These are phyloP conservation scores for Urosaurus nigricauda DNA, from an alignment of 2,797 vertebrate species.

Conservation along the genomic window DNA sequence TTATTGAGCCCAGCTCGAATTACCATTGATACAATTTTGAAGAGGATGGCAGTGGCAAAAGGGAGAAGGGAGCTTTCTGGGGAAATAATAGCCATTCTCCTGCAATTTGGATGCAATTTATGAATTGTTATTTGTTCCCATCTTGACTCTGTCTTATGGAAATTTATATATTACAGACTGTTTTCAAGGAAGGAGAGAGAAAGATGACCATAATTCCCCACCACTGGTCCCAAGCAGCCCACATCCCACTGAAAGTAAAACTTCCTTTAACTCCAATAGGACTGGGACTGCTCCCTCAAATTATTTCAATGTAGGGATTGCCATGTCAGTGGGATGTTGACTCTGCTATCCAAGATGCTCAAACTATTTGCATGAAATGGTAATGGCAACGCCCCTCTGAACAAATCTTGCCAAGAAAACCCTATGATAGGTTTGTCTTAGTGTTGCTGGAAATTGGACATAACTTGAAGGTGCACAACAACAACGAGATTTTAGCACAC, in stretches of 20 bases:
- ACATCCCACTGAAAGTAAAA: neutral
- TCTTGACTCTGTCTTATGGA: slow-evolving; percentile 49
- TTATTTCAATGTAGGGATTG: neutral
- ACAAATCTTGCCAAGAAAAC: no score
- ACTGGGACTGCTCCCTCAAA: neutral
- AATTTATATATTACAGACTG: slow-evolving; percentile 54
- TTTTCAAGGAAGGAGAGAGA: slow-evolving; percentile 23
- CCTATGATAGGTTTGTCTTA: no score
- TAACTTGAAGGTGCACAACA: no score
- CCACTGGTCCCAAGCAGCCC: no score
- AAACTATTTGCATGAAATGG: no score
- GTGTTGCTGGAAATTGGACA: no score
- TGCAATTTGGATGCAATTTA: slow-evolving; percentile 56
- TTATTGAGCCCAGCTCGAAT: slow-evolving; percentile 54
- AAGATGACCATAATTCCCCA: neutral
- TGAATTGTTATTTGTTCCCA: slow-evolving; percentile 43
- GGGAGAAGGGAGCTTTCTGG: slow-evolving; percentile 32
- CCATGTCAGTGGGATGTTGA: no score
- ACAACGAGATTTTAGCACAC: no score
- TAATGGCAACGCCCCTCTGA: no score
- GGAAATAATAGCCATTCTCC: slow-evolving; percentile 66
- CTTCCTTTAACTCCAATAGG: neutral
- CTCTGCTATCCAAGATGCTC: no score
- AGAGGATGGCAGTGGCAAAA: neutral
- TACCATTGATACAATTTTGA: slow-evolving; percentile 70